Base-by-base conservation (phyloP, 2,797 vertebrate species). In the Meda fulgida region DNA sequence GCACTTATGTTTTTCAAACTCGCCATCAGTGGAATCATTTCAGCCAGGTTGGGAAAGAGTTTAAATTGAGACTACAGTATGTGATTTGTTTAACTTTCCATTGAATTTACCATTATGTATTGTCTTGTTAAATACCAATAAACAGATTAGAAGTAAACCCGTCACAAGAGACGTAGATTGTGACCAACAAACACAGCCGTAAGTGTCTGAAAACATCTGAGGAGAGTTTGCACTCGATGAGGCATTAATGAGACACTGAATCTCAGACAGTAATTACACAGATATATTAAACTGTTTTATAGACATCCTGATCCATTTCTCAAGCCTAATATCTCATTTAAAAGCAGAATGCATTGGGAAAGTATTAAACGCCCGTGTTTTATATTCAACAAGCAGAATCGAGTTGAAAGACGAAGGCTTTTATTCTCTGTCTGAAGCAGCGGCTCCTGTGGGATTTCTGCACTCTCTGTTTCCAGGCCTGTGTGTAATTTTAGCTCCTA, bases 401-500 rank as follows among this genome's bases (percentile, higher is more conserved):
- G 65, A 69, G 53, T 80, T 55, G 79, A 85, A 34, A 84, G 84
- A 85, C 86, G 69, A 89, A 88, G 91, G 90, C 92, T 92, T 92
- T 92, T 92, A 93, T 93, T 93, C 93, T 90, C 92, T 94, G 95
- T 94, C 93, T 95, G 94, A 95, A 94, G 93, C 93, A 94, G 92
- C 90, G 92, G 92, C 92, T 95, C 95, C 94, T 93, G 87, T 92
- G 95, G 94, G 95, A 83, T 92, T 91, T 94, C 92, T 89, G 90
- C 92, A 89, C 92, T 92, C 94, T 94, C 93, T 89, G 93, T 93
- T 95, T 8, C 94, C 94, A 93, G 93, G 87, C 92, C 93, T 93
- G 94, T 94, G 94, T 94, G 94, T 95, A 95, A 95, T 95, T 94
- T 93, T 93, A 95, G 93, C 92, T 91, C 86, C 89, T 92, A 91